These are phyloP conservation scores for Tridacna crocea DNA, from an alignment of 2,888 invertebrate genomes.

Conservation along the genomic window DNA sequence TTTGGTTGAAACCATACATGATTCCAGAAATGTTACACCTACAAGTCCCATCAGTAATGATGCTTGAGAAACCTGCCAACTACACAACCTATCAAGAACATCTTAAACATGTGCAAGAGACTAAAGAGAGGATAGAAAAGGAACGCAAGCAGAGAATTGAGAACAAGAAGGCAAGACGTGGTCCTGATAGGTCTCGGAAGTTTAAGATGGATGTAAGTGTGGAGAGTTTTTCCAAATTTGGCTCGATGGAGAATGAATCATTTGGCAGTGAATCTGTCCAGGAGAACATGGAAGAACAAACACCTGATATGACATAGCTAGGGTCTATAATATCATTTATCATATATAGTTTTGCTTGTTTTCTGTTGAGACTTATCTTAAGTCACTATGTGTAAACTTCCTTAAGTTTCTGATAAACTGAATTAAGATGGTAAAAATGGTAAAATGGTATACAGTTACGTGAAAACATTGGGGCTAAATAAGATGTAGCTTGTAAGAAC, in stretches of 20 bases:
- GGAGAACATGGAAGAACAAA: conserved; percentile 30
- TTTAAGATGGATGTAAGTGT: conserved; percentile 71
- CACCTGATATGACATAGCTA: conserved; percentile 16
- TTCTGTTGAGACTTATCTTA: no score
- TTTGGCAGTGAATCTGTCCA: not conserved
- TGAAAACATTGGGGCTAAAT: not conserved
- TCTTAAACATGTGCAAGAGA: conserved; percentile 59
- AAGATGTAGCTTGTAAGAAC: not conserved
- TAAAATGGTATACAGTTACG: not conserved
- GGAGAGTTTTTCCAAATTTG: conserved; percentile 31
- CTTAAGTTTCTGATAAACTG: no score
- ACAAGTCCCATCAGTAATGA: conserved; percentile 76
- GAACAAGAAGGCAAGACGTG: conserved; percentile 47
- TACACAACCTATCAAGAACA: conserved; percentile 76
- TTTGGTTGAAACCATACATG: conserved; percentile 97
- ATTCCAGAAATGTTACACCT: conserved; percentile 90
- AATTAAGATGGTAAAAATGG: no score
- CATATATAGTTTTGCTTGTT: no score
- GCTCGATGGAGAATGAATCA: not conserved
- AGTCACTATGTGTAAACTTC: no score
- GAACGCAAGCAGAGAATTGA: conserved; percentile 33
- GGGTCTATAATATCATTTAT: no score
- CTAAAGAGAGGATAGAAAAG: conserved; percentile 40
- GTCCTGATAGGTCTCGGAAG: conserved; percentile 43
- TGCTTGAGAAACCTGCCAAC: conserved; percentile 68